Conservation (phyloP, 2,113 vertebrate species). For the Tiliqua scincoides region DNA sequence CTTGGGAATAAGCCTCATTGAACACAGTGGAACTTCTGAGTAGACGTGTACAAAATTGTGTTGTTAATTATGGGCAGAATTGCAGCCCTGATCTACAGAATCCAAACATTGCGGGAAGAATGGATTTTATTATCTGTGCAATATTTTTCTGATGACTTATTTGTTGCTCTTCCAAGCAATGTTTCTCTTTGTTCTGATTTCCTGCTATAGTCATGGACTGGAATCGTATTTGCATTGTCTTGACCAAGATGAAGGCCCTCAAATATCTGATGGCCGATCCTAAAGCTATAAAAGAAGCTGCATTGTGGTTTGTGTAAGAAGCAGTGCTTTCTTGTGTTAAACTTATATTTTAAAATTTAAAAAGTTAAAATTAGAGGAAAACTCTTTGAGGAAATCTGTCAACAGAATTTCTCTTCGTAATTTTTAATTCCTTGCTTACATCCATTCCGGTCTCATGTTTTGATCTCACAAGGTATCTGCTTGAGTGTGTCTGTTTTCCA, state of each 20-base stretch:
- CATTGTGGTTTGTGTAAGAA: conserved; percentile 24
- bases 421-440: too few species aligned
- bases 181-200: conserved; percentile 4
- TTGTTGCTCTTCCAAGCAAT: conserved; percentile 33
- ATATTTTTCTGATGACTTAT: conserved; percentile 27
- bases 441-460: not conserved
- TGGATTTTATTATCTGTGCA: too few species aligned
- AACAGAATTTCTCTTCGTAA: too few species aligned
- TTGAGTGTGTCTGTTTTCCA: not conserved
- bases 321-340: not conserved
- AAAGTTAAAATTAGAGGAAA: not conserved
- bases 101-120: not conserved
- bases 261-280: not conserved
- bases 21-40: too few species aligned
- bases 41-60: too few species aligned
- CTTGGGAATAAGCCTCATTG: too few species aligned
- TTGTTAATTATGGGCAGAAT: too few species aligned
- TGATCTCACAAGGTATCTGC: not conserved
- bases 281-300: not conserved
- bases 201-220: not conserved
- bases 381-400: not conserved
- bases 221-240: not conserved
- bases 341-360: not conserved
- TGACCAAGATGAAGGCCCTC: not conserved
- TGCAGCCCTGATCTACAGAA: too few species aligned